Conservation (phyloP, 2,113 vertebrate genomes). For the Nibea albiflora region DNA sequence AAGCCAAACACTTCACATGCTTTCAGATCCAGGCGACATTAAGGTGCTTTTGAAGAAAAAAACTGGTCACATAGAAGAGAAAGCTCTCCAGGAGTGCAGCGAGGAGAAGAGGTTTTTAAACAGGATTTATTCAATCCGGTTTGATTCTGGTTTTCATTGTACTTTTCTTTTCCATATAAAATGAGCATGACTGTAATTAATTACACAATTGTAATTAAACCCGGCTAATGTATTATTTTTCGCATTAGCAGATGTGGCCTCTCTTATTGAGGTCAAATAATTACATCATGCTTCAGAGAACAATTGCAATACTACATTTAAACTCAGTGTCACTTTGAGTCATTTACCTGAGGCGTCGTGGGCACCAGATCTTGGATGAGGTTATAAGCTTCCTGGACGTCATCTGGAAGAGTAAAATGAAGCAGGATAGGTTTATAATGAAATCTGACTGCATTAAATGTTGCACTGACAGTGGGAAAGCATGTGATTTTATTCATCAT, state of each 20-base stretch:
- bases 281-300: not conserved
- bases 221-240: not conserved
- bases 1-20: not conserved
- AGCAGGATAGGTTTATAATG: not conserved
- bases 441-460: not conserved
- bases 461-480: not conserved
- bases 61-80: not conserved
- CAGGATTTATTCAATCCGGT: not conserved
- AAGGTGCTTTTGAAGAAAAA: conserved; percentile 10
- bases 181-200: not conserved
- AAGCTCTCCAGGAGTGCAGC: not conserved
- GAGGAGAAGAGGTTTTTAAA: not conserved
- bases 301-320: not conserved
- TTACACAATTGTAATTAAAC: not conserved
- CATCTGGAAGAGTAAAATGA: conserved; percentile 87
- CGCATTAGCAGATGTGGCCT: not conserved
- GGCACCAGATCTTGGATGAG: conserved; percentile 96
- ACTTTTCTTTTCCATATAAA: not conserved
- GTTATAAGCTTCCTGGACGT: conserved; percentile 95
- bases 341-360: conserved; percentile 92
- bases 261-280: not conserved
- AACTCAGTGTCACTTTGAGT: not conserved
- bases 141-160: not conserved
- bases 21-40: not conserved
- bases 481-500: not conserved